Conservation (phyloP, 1,140 invertebrate species). For the Macrobrachium nipponense region DNA sequence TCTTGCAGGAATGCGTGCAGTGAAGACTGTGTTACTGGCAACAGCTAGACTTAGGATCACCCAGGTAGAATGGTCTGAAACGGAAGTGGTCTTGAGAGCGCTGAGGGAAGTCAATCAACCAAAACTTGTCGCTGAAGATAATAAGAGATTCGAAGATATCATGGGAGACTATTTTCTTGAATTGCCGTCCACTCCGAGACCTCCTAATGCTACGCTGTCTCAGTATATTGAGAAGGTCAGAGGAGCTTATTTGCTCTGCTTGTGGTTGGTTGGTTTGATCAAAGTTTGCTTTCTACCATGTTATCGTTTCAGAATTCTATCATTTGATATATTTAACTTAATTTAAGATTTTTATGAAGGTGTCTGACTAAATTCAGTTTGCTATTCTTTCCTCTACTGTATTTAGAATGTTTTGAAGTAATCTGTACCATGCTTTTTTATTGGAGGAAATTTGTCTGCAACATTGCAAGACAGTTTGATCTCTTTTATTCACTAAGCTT, state of each 20-base stretch:
- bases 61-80: slow-evolving; percentile 81
- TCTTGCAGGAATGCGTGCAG: slow-evolving; percentile 68
- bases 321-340: too few relatives aligned
- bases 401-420: too few relatives aligned
- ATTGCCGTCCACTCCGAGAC: slow-evolving; percentile 57
- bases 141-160: slow-evolving; percentile 90
- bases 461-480: too few relatives aligned
- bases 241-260: slow-evolving; percentile 69
- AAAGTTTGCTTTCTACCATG: too few relatives aligned
- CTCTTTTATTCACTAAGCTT: too few relatives aligned
- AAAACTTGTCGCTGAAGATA: slow-evolving; percentile 82
- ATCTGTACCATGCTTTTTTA: too few relatives aligned
- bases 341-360: too few relatives aligned
- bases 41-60: slow-evolving; percentile 88
- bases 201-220: slow-evolving; percentile 27
- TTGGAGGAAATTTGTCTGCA: too few relatives aligned
- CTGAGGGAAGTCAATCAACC: slow-evolving; percentile 92
- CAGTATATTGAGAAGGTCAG: slow-evolving; percentile 77
- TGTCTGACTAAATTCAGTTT: too few relatives aligned
- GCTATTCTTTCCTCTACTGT: too few relatives aligned
- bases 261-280: slow-evolving; percentile 68
- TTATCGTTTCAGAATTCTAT: too few relatives aligned
- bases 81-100: slow-evolving; percentile 74
- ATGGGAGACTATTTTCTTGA: slow-evolving; percentile 85
- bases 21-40: slow-evolving; percentile 86